These are phyloP conservation scores for Marmota flaviventris DNA, from an alignment of 2,113 vertebrate species.

Conservation along the genomic window DNA sequence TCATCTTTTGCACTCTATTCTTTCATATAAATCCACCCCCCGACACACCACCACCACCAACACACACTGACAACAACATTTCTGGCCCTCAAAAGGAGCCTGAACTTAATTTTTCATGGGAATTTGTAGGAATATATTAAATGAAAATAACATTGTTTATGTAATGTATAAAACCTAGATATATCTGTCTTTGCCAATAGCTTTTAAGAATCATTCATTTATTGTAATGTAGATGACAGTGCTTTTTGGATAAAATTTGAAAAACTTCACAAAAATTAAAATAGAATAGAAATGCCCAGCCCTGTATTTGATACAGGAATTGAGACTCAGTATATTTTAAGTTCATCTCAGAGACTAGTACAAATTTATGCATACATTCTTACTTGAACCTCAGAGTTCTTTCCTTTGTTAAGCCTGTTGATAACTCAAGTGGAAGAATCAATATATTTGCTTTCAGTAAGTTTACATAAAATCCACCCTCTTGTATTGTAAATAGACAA, in stretches of 20 bases:
- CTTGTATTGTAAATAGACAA: neutral
- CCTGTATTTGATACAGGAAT: neutral
- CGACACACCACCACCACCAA: no score
- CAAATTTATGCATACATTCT: neutral
- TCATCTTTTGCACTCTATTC: neutral
- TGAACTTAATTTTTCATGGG: neutral
- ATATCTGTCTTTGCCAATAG: neutral
- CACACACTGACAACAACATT: neutral
- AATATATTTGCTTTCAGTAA: neutral
- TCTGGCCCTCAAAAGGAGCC: neutral
- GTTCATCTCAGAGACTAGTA: neutral
- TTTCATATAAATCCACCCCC: neutral
- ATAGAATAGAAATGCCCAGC: neutral
- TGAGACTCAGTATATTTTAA: neutral
- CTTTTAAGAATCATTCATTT: constrained; percentile 34
- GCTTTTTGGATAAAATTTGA: constrained; percentile 28
- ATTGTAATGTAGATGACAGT: neutral
- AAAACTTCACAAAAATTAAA: constrained; percentile 1
- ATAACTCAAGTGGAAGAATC: neutral
- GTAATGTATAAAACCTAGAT: neutral
- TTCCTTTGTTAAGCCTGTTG: neutral
- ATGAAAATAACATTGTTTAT: neutral
- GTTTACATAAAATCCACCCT: neutral
- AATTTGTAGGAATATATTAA: neutral
- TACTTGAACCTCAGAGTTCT: neutral